A percentile compares a stretch with the other conserved stretches of the same genome.
phyloP scores from a whole-genome alignment of 2,888 invertebrate species.

The Eristalis arbustorum region DNA sequence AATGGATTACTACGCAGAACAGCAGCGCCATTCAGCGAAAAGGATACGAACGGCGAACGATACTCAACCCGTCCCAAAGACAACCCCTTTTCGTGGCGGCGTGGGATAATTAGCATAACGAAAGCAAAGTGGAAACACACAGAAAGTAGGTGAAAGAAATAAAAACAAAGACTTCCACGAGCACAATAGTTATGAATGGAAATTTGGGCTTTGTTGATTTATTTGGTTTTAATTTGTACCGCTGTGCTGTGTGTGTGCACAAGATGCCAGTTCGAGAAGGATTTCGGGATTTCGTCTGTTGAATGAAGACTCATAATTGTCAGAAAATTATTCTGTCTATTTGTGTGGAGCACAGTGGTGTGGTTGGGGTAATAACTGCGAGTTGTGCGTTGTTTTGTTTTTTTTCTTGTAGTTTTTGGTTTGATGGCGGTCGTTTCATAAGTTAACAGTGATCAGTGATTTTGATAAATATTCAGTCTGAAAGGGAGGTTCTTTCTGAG shows the following conservation, averaged over 20 bases:
- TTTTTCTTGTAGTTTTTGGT: no score
- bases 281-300: neutral
- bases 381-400: no score
- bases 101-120: neutral
- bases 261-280: neutral
- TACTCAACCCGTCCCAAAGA: neutral
- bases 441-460: no score
- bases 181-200: neutral
- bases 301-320: neutral
- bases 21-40: neutral
- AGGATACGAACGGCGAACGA: neutral
- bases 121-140: neutral
- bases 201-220: neutral
- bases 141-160: neutral
- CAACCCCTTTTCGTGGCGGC: neutral
- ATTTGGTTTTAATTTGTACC: neutral
- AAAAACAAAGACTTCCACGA: neutral
- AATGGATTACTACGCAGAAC: neutral
- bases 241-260: neutral
- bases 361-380: neutral
- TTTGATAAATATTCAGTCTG: no score
- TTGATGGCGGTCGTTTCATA: no score
- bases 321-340: neutral
- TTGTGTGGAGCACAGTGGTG: neutral
- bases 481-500: no score